A percentile compares a stretch with the other conserved stretches of the same genome.
These are phyloP conservation scores for Gephyroberyx darwinii DNA, from an alignment of 2,797 vertebrate species.

Conservation along the genomic window DNA sequence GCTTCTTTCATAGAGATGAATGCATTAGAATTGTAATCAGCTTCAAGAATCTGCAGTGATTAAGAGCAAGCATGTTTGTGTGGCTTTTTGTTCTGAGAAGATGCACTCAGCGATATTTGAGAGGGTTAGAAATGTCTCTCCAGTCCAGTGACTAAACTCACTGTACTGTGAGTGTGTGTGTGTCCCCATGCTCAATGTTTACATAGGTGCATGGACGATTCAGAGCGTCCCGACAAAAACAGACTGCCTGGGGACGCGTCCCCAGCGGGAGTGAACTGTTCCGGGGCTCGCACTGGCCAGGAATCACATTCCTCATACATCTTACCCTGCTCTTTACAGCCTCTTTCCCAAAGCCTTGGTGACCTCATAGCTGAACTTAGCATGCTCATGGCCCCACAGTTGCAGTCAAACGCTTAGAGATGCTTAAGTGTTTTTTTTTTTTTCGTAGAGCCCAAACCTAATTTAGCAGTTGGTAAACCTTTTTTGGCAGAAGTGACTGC, in stretches of 20 bases:
- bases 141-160: conserved; percentile 62
- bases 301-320: conserved; percentile 84
- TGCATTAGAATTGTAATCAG: conserved; percentile 22
- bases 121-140: conserved; percentile 60
- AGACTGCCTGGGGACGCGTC: conserved; percentile 85
- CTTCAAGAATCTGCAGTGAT: conserved; percentile 16
- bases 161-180: conserved; percentile 59
- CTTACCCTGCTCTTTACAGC: conserved; percentile 78
- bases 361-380: conserved; percentile 74
- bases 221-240: conserved; percentile 85
- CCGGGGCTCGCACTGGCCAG: conserved; percentile 80
- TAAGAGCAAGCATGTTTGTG: conserved; percentile 40
- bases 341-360: conserved; percentile 81
- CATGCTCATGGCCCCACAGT: conserved; percentile 59
- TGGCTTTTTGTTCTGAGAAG: conserved; percentile 56
- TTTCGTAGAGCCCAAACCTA: conserved; percentile 30
- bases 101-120: conserved; percentile 41
- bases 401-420: conserved; percentile 59
- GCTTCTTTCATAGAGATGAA: conserved; percentile 1
- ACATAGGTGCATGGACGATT: conserved; percentile 86
- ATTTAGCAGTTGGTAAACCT: conserved; percentile 29
- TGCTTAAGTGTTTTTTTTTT: conserved; percentile 30
- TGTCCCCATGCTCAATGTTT: conserved; percentile 80
- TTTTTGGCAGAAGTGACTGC: conserved; percentile 59
- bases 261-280: conserved; percentile 79